Conservation (phyloP, 2,888 invertebrate genomes). For the Elysia crispata region DNA sequence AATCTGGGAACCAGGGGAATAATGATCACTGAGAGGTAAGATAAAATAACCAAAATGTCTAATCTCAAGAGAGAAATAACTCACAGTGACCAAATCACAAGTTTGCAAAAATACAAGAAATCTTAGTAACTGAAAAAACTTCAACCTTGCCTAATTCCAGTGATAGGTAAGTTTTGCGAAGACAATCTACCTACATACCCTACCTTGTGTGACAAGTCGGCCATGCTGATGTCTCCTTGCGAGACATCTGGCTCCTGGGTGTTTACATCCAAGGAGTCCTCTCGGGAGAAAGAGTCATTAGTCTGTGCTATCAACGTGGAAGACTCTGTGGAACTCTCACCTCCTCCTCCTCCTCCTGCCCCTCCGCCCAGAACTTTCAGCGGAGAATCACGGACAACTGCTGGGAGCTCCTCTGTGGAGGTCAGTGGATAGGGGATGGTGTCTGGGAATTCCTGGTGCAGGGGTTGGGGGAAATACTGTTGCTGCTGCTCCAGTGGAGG, state of each 20-base stretch:
- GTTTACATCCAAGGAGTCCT: not conserved
- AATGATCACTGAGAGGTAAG: too few relatives aligned
- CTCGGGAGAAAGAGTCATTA: not conserved
- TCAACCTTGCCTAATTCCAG: constrained; percentile 10
- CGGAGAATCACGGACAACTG: too few relatives aligned
- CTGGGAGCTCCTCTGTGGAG: too few relatives aligned
- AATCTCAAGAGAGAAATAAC: too few relatives aligned
- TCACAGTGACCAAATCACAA: too few relatives aligned
- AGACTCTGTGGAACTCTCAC: too few relatives aligned
- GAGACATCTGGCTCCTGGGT: not conserved
- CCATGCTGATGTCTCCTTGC: not conserved
- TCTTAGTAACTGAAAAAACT: not conserved
- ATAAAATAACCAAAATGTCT: too few relatives aligned
- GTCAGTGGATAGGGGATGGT: not conserved
- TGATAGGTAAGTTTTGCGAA: not conserved
- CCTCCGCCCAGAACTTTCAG: too few relatives aligned
- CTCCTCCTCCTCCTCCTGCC: too few relatives aligned
- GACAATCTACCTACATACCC: not conserved
- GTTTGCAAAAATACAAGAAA: too few relatives aligned
- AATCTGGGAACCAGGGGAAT: too few relatives aligned
- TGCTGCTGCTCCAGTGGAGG: not conserved
- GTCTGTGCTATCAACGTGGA: too few relatives aligned
- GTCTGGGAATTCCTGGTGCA: not conserved
- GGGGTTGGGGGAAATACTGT: not conserved
- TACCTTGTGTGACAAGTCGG: constrained; percentile 22